Percentiles rank a stretch among this genome's conserved stretches.
Evolutionary conservation across 2,888 invertebrate genomes (phyloP).

Genomic region (Erynnis tages): DNA sequence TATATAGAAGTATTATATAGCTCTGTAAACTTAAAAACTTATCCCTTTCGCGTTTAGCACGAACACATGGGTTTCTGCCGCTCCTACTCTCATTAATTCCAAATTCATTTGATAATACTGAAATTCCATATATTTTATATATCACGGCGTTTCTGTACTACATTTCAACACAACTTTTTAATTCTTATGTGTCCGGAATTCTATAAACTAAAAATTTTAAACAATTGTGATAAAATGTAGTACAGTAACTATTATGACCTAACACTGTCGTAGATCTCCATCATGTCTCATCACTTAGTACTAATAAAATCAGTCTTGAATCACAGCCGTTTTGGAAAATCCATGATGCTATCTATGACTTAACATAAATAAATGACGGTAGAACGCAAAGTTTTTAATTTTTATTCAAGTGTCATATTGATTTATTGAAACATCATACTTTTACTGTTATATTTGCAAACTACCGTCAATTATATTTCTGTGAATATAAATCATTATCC

Average conservation of each 20-base stretch:
- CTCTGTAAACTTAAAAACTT: constrained; percentile 76
- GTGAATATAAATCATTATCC: constrained; percentile 15
- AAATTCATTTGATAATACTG: constrained; percentile 24
- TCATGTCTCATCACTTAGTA: constrained; percentile 36
- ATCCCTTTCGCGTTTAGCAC: constrained; percentile 63
- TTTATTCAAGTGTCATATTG: background rate
- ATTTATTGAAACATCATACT: background rate
- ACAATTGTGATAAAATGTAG: constrained; percentile 21
- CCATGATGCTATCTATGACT: constrained; percentile 46
- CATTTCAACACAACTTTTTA: constrained; percentile 34
- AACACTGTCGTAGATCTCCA: constrained; percentile 40
- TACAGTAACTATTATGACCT: constrained; percentile 25
- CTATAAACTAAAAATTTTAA: background rate
- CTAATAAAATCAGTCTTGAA: constrained; percentile 35
- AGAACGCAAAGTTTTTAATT: constrained; percentile 24
- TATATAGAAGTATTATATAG: constrained; percentile 53
- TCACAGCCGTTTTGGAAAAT: constrained; percentile 37
- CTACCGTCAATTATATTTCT: constrained; percentile 5
- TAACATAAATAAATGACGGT: constrained; percentile 29
- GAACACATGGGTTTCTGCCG: constrained; percentile 38
- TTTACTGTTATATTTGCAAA: background rate
- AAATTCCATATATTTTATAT: constrained; percentile 27
- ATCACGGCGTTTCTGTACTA: constrained; percentile 38
- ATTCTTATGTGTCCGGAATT: background rate
- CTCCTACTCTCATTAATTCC: constrained; percentile 31